phyloP scores from a whole-genome alignment of 2,888 invertebrate species.

The Seira ritae region DNA sequence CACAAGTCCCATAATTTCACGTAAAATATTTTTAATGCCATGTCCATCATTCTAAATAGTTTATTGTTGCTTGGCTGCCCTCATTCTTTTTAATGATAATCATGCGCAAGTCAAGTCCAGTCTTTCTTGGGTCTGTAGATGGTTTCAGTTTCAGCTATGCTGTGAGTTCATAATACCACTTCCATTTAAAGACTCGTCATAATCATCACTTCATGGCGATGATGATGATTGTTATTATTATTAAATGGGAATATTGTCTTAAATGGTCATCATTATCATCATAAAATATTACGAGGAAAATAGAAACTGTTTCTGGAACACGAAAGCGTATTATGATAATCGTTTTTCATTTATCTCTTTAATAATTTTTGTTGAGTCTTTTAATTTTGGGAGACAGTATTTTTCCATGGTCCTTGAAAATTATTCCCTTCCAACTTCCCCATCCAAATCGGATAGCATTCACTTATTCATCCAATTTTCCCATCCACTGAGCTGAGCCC shows the following conservation, averaged over 20 bases:
- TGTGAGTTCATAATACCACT: constrained; percentile 45
- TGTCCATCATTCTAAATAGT: too few relatives aligned
- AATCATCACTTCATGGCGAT: not conserved
- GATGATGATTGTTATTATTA: constrained; percentile 26
- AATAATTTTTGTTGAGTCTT: too few relatives aligned
- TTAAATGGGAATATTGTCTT: not conserved
- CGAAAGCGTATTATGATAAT: too few relatives aligned
- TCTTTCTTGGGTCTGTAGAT: too few relatives aligned
- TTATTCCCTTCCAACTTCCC: not conserved
- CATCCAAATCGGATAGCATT: too few relatives aligned
- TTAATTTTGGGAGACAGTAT: not conserved
- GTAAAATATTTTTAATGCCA: too few relatives aligned
- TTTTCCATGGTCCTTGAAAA: not conserved
- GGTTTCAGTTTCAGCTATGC: too few relatives aligned
- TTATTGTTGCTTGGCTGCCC: too few relatives aligned
- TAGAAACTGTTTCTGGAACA: too few relatives aligned
- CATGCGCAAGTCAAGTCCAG: not conserved
- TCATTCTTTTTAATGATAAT: not conserved
- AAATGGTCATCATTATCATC: not conserved
- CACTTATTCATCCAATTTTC: constrained; percentile 47
- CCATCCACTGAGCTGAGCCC: constrained; percentile 39
- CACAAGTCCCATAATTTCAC: too few relatives aligned
- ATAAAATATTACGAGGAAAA: not conserved
- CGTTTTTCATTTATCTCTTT: too few relatives aligned
- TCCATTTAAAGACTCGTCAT: constrained; percentile 49